Conservation (phyloP, 2,797 vertebrate species). For the Phalanger gymnotis region DNA sequence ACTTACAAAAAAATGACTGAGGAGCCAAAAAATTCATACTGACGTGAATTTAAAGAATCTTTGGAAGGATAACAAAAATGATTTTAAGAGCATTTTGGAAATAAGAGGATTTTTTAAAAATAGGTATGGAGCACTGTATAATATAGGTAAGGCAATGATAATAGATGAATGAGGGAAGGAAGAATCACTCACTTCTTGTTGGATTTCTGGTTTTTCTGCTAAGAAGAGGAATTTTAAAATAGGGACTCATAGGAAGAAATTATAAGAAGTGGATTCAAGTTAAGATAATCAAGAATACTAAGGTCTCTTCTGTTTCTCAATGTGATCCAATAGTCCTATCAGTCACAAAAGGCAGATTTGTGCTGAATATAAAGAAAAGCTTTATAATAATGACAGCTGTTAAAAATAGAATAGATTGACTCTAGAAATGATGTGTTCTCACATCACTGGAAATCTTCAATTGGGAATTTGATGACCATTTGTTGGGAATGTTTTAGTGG, state of each 20-base stretch:
- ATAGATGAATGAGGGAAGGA: not conserved
- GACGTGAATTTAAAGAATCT: not conserved
- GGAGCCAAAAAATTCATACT: not conserved
- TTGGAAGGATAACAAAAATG: not conserved
- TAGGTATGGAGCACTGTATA: not conserved
- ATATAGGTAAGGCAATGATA: not conserved
- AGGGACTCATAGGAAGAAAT: not conserved
- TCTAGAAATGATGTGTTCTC: not conserved
- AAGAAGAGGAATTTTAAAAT: not conserved
- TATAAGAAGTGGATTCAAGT: not conserved
- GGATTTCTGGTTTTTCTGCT: not conserved
- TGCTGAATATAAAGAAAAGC: not conserved
- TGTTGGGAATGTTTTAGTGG: not conserved
- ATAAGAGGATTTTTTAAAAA: not conserved
- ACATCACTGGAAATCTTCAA: not conserved
- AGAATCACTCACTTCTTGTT: not conserved
- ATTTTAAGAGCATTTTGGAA: not conserved
- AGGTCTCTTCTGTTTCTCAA: not conserved
- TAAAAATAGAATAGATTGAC: not conserved
- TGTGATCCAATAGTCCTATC: not conserved
- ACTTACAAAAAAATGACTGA: not conserved
- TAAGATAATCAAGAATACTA: not conserved
- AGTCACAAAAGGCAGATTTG: not conserved
- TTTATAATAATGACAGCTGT: not conserved
- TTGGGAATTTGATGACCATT: not conserved